phyloP scores from a whole-genome alignment of 2,888 invertebrate genomes.

The Bellardia bayeri region DNA sequence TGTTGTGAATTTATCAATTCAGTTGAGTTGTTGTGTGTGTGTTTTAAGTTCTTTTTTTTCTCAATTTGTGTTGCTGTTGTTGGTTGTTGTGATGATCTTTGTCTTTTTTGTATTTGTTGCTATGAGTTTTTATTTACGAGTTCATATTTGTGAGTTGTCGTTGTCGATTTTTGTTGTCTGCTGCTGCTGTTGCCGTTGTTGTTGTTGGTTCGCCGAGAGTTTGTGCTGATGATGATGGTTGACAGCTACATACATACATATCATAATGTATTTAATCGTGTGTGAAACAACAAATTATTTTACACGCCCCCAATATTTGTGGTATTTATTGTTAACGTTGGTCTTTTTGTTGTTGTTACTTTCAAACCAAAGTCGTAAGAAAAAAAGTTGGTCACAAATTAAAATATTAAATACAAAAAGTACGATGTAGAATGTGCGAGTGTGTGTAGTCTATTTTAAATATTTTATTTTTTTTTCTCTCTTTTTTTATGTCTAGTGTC shows the following conservation, averaged over 20 bases:
- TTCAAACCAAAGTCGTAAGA: slow-evolving; percentile 18
- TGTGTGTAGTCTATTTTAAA: slow-evolving; percentile 34
- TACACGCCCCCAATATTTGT: slow-evolving; percentile 73
- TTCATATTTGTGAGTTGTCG: slow-evolving; percentile 26
- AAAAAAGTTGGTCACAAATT: slow-evolving; percentile 41
- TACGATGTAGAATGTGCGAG: background rate
- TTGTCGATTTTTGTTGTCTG: slow-evolving; percentile 9
- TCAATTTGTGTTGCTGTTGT: slow-evolving; percentile 1
- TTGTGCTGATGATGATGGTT: slow-evolving; percentile 35
- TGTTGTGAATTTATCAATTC: background rate
- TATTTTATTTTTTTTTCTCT: slow-evolving; percentile 31
- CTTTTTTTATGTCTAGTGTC: slow-evolving; percentile 29
- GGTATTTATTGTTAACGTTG: slow-evolving; percentile 30
- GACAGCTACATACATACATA: slow-evolving; percentile 50
- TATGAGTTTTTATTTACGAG: slow-evolving; percentile 18
- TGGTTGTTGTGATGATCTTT: background rate
- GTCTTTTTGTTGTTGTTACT: background rate
- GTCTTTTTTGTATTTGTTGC: slow-evolving; percentile 7
- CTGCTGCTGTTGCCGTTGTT: slow-evolving; percentile 25
- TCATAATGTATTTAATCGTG: slow-evolving; percentile 67
- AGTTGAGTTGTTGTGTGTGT: background rate
- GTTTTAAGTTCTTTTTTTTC: background rate
- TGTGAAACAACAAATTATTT: slow-evolving; percentile 68
- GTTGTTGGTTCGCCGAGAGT: slow-evolving; percentile 13
- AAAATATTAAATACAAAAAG: slow-evolving; percentile 21